A percentile compares a stretch with the other conserved stretches of the same genome.
phyloP scores from a whole-genome alignment of 2,797 vertebrate species.

The Macroramphosus scolopax region DNA sequence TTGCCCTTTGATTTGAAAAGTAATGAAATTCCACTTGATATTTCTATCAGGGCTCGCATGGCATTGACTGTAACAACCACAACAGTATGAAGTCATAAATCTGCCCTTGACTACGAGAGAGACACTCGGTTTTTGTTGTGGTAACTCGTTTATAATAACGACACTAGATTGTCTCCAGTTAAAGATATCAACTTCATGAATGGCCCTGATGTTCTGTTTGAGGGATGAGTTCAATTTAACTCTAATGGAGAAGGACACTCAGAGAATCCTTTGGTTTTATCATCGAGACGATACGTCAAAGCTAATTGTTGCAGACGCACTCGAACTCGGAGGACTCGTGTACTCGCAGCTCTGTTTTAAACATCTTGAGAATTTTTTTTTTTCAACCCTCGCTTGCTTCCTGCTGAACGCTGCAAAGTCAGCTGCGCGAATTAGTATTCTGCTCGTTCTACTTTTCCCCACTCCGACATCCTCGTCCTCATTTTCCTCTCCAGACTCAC shows the following conservation, averaged over 20 bases:
- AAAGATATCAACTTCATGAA: conserved; percentile 50
- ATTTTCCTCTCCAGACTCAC: conserved; percentile 38
- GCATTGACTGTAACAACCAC: conserved; percentile 4
- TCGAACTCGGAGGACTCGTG: conserved; percentile 39
- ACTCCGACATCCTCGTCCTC: conserved; percentile 31
- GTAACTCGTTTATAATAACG: conserved; percentile 44
- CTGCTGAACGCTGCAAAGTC: conserved; percentile 39
- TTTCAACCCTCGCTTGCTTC: conserved; percentile 28
- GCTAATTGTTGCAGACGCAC: conserved; percentile 44
- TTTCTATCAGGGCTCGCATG: conserved; percentile 46
- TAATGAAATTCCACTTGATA: conserved; percentile 68
- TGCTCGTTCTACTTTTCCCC: conserved; percentile 17
- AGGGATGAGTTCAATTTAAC: conserved; percentile 52
- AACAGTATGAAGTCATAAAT: conserved; percentile 10
- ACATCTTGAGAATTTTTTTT: conserved; percentile 32
- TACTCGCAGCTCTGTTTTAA: conserved; percentile 50
- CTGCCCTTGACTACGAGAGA: conserved; percentile 24
- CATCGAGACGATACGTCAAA: conserved; percentile 42
- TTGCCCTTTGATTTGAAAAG: conserved; percentile 64
- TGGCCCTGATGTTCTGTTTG: conserved; percentile 36
- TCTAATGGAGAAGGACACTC: conserved; percentile 49
- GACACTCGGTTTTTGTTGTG: conserved; percentile 27
- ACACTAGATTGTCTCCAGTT: conserved; percentile 38
- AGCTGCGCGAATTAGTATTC: conserved; percentile 51
- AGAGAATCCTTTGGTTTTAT: conserved; percentile 45